Percentiles rank a stretch among this genome's conserved stretches.
These are phyloP conservation scores for Drosophila arizonae DNA, from an alignment of 1,140 invertebrate species.

Conservation along the genomic window DNA sequence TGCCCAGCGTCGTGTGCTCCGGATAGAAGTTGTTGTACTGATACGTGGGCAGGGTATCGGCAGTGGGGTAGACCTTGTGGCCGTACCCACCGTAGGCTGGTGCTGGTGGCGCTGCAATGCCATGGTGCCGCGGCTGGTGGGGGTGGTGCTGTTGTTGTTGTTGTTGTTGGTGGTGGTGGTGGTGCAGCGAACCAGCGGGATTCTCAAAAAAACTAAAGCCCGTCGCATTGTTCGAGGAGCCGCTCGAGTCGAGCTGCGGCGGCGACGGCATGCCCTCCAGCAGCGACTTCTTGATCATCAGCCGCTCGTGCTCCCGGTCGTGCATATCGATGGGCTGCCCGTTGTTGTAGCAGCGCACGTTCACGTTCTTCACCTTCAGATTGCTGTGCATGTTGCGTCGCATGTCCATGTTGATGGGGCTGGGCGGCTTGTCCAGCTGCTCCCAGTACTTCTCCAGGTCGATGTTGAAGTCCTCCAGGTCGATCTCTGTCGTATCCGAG, in stretches of 20 bases:
- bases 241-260: constrained; percentile 70
- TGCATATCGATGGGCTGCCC: constrained; percentile 80
- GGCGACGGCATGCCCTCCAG: constrained; percentile 81
- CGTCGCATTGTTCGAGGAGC: constrained; percentile 51
- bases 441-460: constrained; percentile 82
- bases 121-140: not conserved
- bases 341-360: constrained; percentile 80
- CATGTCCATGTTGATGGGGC: constrained; percentile 82
- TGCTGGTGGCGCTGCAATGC: not conserved
- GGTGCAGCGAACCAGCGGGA: constrained; percentile 56
- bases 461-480: constrained; percentile 82
- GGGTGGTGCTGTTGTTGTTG: constrained; percentile 21
- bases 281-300: constrained; percentile 80
- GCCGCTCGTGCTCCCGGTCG: constrained; percentile 79
- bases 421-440: constrained; percentile 80
- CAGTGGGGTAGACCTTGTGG: constrained; percentile 76
- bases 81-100: constrained; percentile 53
- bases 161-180: not conserved
- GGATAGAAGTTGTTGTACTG: constrained; percentile 82
- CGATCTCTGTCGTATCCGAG: constrained; percentile 81
- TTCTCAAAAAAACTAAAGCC: constrained; percentile 80
- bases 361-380: constrained; percentile 80
- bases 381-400: constrained; percentile 81
- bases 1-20: constrained; percentile 59
- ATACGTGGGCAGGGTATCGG: constrained; percentile 74